Evolutionary conservation across 2,113 vertebrate genomes (phyloP).

Genomic region (Podilymbus podiceps): DNA sequence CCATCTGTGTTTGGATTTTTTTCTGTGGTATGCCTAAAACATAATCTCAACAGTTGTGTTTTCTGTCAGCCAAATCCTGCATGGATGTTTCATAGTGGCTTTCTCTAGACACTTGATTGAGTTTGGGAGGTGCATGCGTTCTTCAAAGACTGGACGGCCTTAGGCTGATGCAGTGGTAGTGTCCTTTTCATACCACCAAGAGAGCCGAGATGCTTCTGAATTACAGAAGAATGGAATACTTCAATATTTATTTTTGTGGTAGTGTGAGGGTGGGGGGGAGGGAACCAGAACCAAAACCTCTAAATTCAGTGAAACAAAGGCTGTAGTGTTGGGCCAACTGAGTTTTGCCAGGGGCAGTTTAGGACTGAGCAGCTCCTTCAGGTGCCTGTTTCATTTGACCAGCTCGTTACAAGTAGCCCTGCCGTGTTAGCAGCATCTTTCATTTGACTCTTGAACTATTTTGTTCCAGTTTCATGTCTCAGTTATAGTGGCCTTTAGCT

Average conservation of each 20-base stretch:
- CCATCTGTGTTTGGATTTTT: not conserved
- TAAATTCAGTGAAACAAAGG: not conserved
- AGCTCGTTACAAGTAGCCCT: not conserved
- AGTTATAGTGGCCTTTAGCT: not conserved
- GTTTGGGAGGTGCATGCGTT: not conserved
- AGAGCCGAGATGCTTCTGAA: not conserved
- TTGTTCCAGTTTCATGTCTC: not conserved
- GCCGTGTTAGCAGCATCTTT: not conserved
- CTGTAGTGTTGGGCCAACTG: not conserved
- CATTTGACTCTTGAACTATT: not conserved
- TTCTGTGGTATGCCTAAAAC: not conserved
- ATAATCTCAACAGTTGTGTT: not conserved
- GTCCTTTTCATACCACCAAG: not conserved
- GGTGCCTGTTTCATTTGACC: not conserved
- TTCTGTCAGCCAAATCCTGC: not conserved
- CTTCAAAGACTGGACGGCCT: not conserved
- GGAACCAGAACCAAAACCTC: not conserved
- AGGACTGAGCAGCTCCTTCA: not conserved
- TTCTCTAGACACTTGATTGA: not conserved
- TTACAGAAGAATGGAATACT: not conserved
- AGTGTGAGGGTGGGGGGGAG: too few species aligned
- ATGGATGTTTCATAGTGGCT: not conserved
- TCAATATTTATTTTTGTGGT: not conserved
- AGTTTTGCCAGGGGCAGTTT: not conserved
- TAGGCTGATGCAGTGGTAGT: not conserved